Conservation (phyloP, 2,113 vertebrate species). For the Phasianus colchicus region DNA sequence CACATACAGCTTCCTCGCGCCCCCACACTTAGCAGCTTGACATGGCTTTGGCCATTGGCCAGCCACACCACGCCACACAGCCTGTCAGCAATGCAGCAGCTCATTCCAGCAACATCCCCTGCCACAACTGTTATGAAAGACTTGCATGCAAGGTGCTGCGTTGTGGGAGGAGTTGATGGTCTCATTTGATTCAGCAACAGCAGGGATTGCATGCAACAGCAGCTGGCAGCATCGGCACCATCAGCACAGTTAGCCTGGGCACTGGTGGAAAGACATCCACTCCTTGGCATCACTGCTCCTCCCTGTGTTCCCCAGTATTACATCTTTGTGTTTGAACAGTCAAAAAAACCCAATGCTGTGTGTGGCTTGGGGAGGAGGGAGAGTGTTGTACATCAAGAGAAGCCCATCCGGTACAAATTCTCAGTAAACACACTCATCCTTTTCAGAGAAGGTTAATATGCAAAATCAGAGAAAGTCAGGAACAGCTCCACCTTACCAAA, state of each 20-base stretch:
- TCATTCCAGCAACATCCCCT: neutral
- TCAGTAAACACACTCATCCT: neutral
- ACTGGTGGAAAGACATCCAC: neutral
- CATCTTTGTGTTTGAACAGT: neutral
- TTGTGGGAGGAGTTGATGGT: neutral
- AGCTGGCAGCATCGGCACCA: neutral
- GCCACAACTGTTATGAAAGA: neutral
- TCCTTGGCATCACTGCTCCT: neutral
- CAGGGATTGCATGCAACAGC: neutral
- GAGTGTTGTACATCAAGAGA: neutral
- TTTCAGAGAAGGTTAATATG: neutral
- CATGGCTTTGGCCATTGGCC: neutral
- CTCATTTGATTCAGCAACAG: neutral
- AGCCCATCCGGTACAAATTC: neutral
- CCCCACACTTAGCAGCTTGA: neutral
- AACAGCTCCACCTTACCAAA: neutral
- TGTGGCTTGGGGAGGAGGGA: neutral
- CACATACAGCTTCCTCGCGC: neutral
- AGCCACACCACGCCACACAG: neutral
- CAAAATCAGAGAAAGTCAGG: neutral
- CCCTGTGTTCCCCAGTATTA: neutral
- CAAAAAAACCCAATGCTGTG: neutral
- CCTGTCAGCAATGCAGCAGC: neutral
- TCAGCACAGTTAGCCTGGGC: too few relatives aligned
- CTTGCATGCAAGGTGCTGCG: neutral